These are phyloP conservation scores for Chaetura pelagica DNA, from an alignment of 2,113 vertebrate species.

Conservation along the genomic window DNA sequence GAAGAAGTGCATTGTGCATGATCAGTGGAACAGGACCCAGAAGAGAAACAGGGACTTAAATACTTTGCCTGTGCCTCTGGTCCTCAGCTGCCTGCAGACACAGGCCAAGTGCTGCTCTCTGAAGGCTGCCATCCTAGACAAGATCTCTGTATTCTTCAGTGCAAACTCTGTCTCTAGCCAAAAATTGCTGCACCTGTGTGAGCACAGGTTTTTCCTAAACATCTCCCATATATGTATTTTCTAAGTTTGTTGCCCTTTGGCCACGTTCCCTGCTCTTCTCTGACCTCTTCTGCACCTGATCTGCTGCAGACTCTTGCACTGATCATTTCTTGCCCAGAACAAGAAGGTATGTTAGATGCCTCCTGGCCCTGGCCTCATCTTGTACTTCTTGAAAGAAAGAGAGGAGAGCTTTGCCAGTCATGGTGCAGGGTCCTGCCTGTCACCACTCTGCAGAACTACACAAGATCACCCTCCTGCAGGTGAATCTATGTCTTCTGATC, in stretches of 20 bases:
- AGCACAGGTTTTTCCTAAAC: background rate
- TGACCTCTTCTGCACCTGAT: background rate
- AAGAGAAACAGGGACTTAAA: background rate
- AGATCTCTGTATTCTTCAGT: background rate
- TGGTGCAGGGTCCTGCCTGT: background rate
- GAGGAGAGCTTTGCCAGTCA: background rate
- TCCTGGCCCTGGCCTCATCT: background rate
- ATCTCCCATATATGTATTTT: background rate
- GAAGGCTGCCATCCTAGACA: background rate
- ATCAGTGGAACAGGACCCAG: background rate
- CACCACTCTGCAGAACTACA: background rate
- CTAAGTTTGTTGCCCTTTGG: background rate
- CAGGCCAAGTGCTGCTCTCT: too few species aligned
- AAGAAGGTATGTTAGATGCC: background rate
- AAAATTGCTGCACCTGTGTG: background rate
- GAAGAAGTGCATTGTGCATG: background rate
- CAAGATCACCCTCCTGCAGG: rapidly evolving
- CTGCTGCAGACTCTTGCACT: background rate
- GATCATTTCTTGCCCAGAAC: background rate
- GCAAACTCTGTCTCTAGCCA: too few species aligned
- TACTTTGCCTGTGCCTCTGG: background rate
- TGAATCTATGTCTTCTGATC: background rate
- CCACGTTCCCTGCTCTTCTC: rapidly evolving
- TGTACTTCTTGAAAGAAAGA: background rate
- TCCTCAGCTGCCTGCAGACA: background rate